Evolutionary conservation across 2,888 invertebrate species (phyloP).

Genomic region (Agriopis marginaria): DNA sequence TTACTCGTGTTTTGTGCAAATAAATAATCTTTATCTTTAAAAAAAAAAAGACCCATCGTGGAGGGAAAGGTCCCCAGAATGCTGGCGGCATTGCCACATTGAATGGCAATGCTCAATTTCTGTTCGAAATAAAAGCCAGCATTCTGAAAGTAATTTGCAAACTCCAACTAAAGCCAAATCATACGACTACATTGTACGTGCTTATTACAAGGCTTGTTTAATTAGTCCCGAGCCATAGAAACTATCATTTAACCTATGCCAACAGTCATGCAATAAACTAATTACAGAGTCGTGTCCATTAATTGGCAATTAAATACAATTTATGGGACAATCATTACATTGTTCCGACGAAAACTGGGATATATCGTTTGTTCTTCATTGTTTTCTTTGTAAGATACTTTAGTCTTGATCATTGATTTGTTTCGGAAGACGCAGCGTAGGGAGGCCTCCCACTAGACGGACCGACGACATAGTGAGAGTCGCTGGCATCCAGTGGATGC

Average conservation of each 20-base stretch:
- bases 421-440: too few species aligned
- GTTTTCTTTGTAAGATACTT: background rate
- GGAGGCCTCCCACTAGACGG: too few species aligned
- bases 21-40: too few species aligned
- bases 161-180: background rate
- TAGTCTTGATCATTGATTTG: background rate
- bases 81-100: too few species aligned
- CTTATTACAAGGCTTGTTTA: background rate
- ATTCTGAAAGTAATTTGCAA: background rate
- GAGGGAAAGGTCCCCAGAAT: too few species aligned
- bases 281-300: conserved; percentile 26
- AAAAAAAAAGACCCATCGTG: too few species aligned
- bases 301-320: conserved; percentile 25
- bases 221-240: background rate
- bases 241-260: background rate
- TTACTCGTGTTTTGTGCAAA: too few species aligned
- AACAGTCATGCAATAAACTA: conserved; percentile 26
- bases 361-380: background rate
- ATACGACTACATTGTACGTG: background rate
- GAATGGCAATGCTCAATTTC: too few species aligned
- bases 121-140: too few species aligned
- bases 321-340: conserved; percentile 22
- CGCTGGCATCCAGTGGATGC: too few species aligned
- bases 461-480: too few species aligned
- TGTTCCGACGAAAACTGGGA: conserved; percentile 18